phyloP scores from a whole-genome alignment of 2,113 vertebrate genomes.

The Melanotaenia duboulayi region DNA sequence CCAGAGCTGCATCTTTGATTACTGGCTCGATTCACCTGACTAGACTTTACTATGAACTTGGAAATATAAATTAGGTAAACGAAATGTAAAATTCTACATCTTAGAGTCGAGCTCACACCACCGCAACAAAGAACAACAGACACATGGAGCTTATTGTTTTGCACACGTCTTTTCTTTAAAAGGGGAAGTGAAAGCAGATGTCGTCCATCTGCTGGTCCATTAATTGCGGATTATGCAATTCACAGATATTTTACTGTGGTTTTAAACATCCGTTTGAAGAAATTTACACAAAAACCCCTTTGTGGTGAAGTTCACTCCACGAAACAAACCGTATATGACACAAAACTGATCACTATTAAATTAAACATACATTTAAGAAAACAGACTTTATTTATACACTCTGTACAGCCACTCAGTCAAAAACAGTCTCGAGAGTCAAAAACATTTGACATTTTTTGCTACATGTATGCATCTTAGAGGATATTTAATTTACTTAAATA shows the following conservation, averaged over 20 bases:
- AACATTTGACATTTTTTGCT: background rate
- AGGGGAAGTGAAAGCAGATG: conserved; percentile 55
- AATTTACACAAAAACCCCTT: background rate
- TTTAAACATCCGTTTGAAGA: conserved; percentile 7
- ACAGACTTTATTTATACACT: conserved; percentile 47
- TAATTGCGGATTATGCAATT: conserved; percentile 58
- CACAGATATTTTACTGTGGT: conserved; percentile 7
- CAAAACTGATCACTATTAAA: background rate
- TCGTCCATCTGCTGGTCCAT: conserved; percentile 50
- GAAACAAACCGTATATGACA: background rate
- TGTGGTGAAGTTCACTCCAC: background rate
- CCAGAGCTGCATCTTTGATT: background rate
- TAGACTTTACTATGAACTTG: background rate
- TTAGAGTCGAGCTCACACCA: background rate
- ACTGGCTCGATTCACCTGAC: background rate
- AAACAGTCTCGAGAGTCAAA: conserved; percentile 2
- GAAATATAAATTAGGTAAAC: background rate
- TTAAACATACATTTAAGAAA: conserved; percentile 37
- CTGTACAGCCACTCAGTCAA: background rate
- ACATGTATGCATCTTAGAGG: conserved; percentile 25
- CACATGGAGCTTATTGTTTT: background rate
- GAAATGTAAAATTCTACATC: background rate
- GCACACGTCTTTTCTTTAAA: conserved; percentile 8
- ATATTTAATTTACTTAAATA: conserved; percentile 39
- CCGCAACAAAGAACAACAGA: background rate